Conservation (phyloP, 2,888 invertebrate species). For the Noctuana brunneofusca region DNA sequence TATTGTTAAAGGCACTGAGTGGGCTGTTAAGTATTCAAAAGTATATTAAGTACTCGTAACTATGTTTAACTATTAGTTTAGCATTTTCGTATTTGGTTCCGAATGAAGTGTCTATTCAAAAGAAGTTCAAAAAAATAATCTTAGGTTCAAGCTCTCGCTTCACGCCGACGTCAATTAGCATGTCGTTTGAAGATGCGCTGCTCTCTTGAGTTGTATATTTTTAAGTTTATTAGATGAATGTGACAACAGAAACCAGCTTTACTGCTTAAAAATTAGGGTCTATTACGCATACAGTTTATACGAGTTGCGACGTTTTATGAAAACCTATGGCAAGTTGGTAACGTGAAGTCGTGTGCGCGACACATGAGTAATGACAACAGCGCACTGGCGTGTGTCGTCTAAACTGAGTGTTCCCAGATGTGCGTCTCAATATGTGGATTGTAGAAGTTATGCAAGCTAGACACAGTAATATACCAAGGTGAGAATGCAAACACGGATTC, state of each 20-base stretch:
- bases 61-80: not conserved
- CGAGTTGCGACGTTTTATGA: constrained; percentile 60
- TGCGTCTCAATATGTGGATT: constrained; percentile 67
- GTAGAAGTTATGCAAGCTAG: constrained; percentile 68
- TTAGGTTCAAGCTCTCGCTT: constrained; percentile 61
- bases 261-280: constrained; percentile 54
- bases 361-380: constrained; percentile 81
- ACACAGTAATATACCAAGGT: constrained; percentile 28
- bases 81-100: not conserved
- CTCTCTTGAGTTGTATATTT: constrained; percentile 51
- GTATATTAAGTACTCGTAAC: not conserved
- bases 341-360: constrained; percentile 75
- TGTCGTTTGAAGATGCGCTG: constrained; percentile 77
- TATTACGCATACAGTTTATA: constrained; percentile 49
- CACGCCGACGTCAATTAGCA: constrained; percentile 78
- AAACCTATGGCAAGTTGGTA: constrained; percentile 54
- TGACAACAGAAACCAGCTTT: constrained; percentile 49
- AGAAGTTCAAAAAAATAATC: constrained; percentile 55
- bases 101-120: constrained; percentile 40
- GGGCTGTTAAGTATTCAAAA: not conserved
- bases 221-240: constrained; percentile 46
- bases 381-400: constrained; percentile 70
- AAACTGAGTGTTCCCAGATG: constrained; percentile 70
- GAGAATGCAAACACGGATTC: constrained; percentile 26
- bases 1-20: not conserved